A percentile compares a stretch with the other conserved stretches of the same genome.
Evolutionary conservation across 2,888 invertebrate species (phyloP).

Genomic region (Platynereis dumerilii): DNA sequence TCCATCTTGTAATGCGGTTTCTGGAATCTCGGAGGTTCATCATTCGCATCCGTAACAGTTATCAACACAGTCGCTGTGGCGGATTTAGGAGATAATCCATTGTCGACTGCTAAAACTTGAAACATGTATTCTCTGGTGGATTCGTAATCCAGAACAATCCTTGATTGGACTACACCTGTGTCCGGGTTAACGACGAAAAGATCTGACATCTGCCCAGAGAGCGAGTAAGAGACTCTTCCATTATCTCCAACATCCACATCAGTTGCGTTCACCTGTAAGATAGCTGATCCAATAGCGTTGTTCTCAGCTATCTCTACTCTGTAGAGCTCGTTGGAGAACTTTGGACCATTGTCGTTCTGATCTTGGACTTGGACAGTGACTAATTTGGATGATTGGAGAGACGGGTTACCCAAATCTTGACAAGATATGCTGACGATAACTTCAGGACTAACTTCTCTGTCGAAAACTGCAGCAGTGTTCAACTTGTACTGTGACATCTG

Average conservation of each 20-base stretch:
- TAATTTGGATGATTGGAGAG: background rate
- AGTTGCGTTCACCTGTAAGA: slow-evolving; percentile 18
- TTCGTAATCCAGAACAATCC: slow-evolving; percentile 19
- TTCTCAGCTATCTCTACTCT: slow-evolving; percentile 8
- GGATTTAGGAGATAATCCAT: slow-evolving; percentile 77
- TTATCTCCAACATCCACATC: slow-evolving; percentile 11
- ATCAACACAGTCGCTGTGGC: slow-evolving; percentile 78
- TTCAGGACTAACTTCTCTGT: slow-evolving; percentile 5
- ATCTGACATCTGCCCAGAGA: slow-evolving; percentile 9
- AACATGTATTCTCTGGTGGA: slow-evolving; percentile 13
- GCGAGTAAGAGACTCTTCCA: background rate
- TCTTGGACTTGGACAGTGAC: slow-evolving; percentile 14
- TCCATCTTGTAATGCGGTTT: slow-evolving; percentile 14
- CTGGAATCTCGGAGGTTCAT: slow-evolving; percentile 27
- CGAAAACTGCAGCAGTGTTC: slow-evolving; percentile 15
- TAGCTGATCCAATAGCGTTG: slow-evolving; percentile 11
- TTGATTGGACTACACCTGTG: slow-evolving; percentile 11
- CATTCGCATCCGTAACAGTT: slow-evolving; percentile 26
- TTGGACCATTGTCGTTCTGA: slow-evolving; percentile 20
- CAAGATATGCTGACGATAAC: slow-evolving; percentile 7
- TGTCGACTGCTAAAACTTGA: slow-evolving; percentile 85
- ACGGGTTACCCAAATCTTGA: slow-evolving; percentile 7
- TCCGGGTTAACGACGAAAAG: slow-evolving; percentile 8
- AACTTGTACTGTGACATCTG: slow-evolving; percentile 12
- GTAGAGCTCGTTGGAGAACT: slow-evolving; percentile 10